A percentile compares a stretch with the other conserved stretches of the same genome.
Conservation (phyloP, 2,113 vertebrate species). For the Podiceps cristatus region DNA sequence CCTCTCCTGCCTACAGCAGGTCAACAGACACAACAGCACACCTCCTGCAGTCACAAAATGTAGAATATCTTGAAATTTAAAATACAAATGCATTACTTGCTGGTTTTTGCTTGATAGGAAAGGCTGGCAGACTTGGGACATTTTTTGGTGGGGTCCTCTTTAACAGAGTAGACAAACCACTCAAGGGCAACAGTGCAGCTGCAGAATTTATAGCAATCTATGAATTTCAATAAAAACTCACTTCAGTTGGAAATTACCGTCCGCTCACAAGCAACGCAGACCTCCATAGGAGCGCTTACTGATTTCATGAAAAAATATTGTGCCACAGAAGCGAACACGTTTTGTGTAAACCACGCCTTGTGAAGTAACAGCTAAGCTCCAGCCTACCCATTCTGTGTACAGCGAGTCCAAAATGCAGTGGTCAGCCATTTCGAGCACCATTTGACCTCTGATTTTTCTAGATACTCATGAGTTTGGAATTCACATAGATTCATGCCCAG, state of each 20-base stretch:
- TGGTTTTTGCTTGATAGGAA: background rate
- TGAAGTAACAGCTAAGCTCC: background rate
- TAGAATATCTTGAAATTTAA: background rate
- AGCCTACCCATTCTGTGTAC: background rate
- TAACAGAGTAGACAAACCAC: background rate
- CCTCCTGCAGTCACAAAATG: background rate
- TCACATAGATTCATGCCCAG: background rate
- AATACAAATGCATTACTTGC: background rate
- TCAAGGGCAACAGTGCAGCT: background rate
- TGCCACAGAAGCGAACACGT: background rate
- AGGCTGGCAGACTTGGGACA: background rate
- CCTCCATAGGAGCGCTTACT: fast-evolving
- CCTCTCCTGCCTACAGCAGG: background rate
- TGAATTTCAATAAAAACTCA: background rate
- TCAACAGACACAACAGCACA: fast-evolving
- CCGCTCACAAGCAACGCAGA: background rate
- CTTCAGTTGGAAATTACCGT: background rate
- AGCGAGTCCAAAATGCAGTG: background rate
- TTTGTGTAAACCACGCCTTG: background rate
- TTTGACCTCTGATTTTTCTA: background rate
- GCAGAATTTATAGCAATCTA: background rate
- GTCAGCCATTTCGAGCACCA: background rate
- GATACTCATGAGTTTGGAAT: background rate
- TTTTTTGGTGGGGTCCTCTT: background rate
- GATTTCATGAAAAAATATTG: background rate